phyloP scores from a whole-genome alignment of 2,797 vertebrate genomes.

The Allobates femoralis region DNA sequence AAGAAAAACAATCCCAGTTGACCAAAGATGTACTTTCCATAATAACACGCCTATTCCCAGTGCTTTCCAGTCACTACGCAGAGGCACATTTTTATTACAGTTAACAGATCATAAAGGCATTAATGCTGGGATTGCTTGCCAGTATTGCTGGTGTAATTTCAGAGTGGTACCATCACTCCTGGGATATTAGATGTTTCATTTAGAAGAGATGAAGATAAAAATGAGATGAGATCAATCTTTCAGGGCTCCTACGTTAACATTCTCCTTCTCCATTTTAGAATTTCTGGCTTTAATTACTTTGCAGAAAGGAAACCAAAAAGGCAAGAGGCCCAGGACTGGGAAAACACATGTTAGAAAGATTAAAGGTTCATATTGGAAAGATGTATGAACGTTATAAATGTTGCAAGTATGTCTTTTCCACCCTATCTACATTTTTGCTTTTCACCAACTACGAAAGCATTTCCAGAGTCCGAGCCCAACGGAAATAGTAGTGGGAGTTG shows the following conservation, averaged over 20 bases:
- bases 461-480: conserved; percentile 39
- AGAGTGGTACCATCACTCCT: conserved; percentile 2
- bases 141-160: conserved; percentile 1
- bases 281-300: conserved; percentile 1
- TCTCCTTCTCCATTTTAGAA: background rate
- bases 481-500: conserved; percentile 45
- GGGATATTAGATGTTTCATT: conserved; percentile 28
- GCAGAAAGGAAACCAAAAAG: background rate
- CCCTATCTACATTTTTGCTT: conserved; percentile 40
- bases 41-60: conserved; percentile 24
- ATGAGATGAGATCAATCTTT: conserved; percentile 23
- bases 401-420: conserved; percentile 31
- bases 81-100: conserved; percentile 29
- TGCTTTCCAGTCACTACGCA: background rate
- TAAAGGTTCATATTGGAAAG: conserved; percentile 37
- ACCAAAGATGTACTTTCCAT: conserved; percentile 10
- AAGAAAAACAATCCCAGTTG: background rate
- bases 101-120: conserved; percentile 10
- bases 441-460: conserved; percentile 49
- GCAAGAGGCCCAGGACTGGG: conserved; percentile 19
- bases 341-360: conserved; percentile 52
- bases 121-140: background rate
- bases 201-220: conserved; percentile 7
- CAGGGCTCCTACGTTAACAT: background rate
- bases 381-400: conserved; percentile 26